Base-by-base conservation (phyloP, 2,888 invertebrate species). In the Dorcus parallelipipedus region DNA sequence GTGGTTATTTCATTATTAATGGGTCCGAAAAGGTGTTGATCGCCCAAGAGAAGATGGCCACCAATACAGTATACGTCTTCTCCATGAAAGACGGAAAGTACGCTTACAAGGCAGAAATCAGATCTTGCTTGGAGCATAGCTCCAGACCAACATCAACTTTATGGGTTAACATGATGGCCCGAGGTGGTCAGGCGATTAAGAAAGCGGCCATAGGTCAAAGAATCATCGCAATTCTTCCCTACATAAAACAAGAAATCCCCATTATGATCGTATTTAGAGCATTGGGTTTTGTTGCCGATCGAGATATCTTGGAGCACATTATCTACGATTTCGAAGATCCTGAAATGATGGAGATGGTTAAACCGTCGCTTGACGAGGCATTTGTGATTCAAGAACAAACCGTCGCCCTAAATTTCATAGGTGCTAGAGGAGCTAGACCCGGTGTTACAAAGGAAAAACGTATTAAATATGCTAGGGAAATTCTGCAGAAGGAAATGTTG, bases 271-370 rank as follows among this genome's bases (percentile, higher is more conserved):
- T 99, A 2, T 99, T 99, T 77, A 86, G 98, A 76, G 99, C 98
- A n/a, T 64, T 78, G 17, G 71, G 99, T 39, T 99, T 99, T 81
- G 99, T 99, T 45, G 97, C 99, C 7, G 99, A 99, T 80, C 86
- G 99, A 73, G 99, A 99, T 80, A 99, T 99, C 72, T 82, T 99
- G 20, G 99, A 99, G 76, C 99, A 99, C 73, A 99, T 99, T 62
- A 99, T 99, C 72, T 99, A 99, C 77, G 99, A 99, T 76, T 99
- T 99, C 80, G 97, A 99, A 79, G 99, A 99, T 80, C 98, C 97
- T 6, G 99, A 99, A 83, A 98, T 99, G 97, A 99, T 99, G 98
- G 99, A 99, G 85, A 98, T 99, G 97, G 97, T 81, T 0, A 99
- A 99, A 77, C 99, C 99, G 0, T 98, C 98, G 0, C 80, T 99